Evolutionary conservation across 2,888 invertebrate genomes (phyloP), one percentile per base, ranked within the genome.

Genomic region (Diplazon laetatorius): DNA sequence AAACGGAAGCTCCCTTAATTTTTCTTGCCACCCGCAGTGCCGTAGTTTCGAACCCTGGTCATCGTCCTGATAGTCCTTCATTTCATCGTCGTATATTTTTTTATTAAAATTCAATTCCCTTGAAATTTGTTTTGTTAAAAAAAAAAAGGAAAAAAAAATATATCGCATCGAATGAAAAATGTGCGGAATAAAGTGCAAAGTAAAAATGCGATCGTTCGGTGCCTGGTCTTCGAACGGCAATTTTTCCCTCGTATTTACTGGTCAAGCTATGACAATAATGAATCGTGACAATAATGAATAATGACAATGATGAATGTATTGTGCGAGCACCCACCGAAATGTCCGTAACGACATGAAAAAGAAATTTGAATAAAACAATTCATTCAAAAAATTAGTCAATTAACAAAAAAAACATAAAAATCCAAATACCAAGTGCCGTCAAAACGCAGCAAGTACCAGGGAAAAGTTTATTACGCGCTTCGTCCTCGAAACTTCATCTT

Each of bases 241-340:
- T 30, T 6, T 80, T 74, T 80, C 59, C 73, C 63, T 80, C 18
- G 72, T 73, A 76, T 76, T 66, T 72, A 46, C 50, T 71, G 20
- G n/a, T 37, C 63, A 10, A 22, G 16, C 48, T 10, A 35, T 22
- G 35, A 9, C 20, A 35, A 48, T 50, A 0, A 30, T 0, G 5
- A 22, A 50, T n/a, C n/a, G n/a, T n/a, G n/a, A n/a, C n/a, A n/a
- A n/a, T n/a, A n/a, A n/a, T n/a, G 20, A 2, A 46, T 48, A 18
- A 16, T 14, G 35, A 14, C 14, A 16, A 44, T 50, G 46, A 48
- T 60, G 10, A 6, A 12, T 60, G 50, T 50, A 12, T 22, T 25
- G 10, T 52, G 14, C 14, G 12, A n/a, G 48, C 10, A 22, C n/a
- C 5, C n/a, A 25, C 4, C n/a, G 22, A 9, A n/a, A 5, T 20